These are phyloP conservation scores for zebrafish (Danio rerio) DNA, from an alignment of 2,113 vertebrate species.

Conservation along the genomic window GRCz12tu NC_133192.1:20206001-20206500, in stretches of 20 bases:
- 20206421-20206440: neutral
- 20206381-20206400: neutral
- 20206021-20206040: too few species aligned
- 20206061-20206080: too few species aligned
- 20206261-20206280: conserved; percentile 19
- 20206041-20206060: too few species aligned
- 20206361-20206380: neutral
- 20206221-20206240: neutral
- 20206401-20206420: neutral
- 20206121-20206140: too few species aligned
- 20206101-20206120: too few species aligned
- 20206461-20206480: neutral
- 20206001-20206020: too few species aligned
- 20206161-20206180: too few species aligned
- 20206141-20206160: too few species aligned
- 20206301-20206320: neutral
- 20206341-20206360: neutral
- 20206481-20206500: neutral
- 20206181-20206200: too few species aligned
- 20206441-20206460: neutral
- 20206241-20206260: neutral
- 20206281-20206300: neutral
- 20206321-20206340: neutral
- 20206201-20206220: neutral
- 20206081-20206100: too few species aligned